Base-by-base conservation (phyloP, 2,113 vertebrate genomes). In the Paradoxurus hermaphroditus region DNA sequence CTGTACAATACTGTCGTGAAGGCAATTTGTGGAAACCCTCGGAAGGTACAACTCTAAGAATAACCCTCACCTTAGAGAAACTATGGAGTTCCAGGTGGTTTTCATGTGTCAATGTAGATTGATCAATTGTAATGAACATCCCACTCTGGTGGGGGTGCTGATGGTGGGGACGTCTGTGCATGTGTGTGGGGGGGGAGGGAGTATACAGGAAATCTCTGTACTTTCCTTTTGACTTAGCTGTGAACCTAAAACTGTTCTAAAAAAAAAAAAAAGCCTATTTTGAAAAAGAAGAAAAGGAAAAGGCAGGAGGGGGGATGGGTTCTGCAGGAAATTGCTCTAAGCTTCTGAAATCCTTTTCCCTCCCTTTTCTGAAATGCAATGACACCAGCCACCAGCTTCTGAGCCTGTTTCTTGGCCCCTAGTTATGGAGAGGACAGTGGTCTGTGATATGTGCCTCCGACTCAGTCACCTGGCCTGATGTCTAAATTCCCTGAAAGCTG, bases 51-150 rank as follows among this genome's bases (percentile, higher is more conserved):
- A 0, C 46, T 34, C 63, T 77, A 34, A 18, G 36, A 70, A 29
- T 59, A 49, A 27, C 29, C 34, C 8, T 5, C 1, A 23, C 59
- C 19, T 8, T 1, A 34, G 0, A 46, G 16, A 2, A 41, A 3
- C 77, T 41, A 53, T 6, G 62, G n/a, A 53, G n/a, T 41, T 21
- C 5, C 49, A 0, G 13, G n/a, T 8, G 7, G 23, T 18, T 10
- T 46, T 27, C 65, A n/a, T 3, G 2, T 5, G n/a, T 29, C n/a
- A 6, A 0, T 41, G 62, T 14, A 25, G 46, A 63, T 23, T 68
- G 34, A 4, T 25, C 46, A 0, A 0, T 13, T 62, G 23, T 29
- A 53, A 68, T 77, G 68, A 25, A 68, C 7, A 27, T n/a, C 56
- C 63, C 25, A 7, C 4, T 11, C 2, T 53, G 44, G 34, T 27